Evolutionary conservation across 2,113 vertebrate species (phyloP), one percentile per base, ranked within the genome.

Genomic region (Craseonycteris thonglongyai): DNA sequence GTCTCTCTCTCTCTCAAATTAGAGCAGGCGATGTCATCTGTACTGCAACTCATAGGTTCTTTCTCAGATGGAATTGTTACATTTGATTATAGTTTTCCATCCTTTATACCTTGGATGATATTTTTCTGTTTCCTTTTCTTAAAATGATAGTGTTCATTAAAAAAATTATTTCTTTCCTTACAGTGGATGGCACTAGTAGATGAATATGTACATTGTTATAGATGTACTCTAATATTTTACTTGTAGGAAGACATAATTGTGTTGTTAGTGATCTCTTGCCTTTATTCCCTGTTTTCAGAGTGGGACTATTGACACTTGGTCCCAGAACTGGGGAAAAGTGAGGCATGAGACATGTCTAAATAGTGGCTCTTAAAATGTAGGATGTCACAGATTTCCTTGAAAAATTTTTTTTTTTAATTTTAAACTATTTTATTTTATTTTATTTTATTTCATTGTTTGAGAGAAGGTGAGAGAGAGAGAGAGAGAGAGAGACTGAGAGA

Each of bases 1-100:
- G 6, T 14, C 1, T 38, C 65, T 19, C 65, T 21, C n/a, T 38
- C n/a, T 35, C 47, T 26, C 42, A 38, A 26, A 78, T 76, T 56
- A 95, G 30, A 85, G 71, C 80, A 87, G 24, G 21, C 63, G 18
- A 78, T 68, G 54, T 74, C 33, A 49, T 90, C 84, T 94, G 58
- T 54, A 65, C 26, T 93, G 89, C 59, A 61, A 85, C 11, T 93
- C 63, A 69, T 14, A 33, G 49, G 42, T 90, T 87, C 0, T 5
- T 16, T 82, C 58, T 65, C 61, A 87, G 80, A 86, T 24, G 19
- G 66, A 86, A 93, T 7, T 86, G 8, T 28, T 88, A 30, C 84
- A 21, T 87, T 65, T 49, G 72, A 68, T 58, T 71, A 66, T 49
- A n/a, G 93, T 91, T 89, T 45, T n/a, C 22, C 76, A 97, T 91